phyloP scores from a whole-genome alignment of 1,140 invertebrate genomes.

The Pseudomyrmex pallidus region DNA sequence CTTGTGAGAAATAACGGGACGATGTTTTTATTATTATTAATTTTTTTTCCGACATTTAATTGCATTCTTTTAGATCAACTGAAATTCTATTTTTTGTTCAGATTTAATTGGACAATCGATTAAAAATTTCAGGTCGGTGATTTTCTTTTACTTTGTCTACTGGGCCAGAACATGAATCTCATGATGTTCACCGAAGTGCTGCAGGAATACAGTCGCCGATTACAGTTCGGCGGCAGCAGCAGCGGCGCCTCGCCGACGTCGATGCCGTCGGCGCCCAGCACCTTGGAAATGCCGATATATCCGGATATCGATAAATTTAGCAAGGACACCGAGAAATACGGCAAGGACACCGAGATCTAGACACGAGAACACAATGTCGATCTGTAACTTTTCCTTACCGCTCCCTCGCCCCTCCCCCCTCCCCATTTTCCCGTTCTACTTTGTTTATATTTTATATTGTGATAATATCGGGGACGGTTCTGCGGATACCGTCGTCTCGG shows the following conservation, averaged over 20 bases:
- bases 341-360: slow-evolving; percentile 93
- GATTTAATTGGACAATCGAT: neutral
- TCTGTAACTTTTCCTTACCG: neutral
- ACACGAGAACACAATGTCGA: neutral
- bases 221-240: slow-evolving; percentile 90
- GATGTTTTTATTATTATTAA: no score
- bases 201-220: slow-evolving; percentile 87
- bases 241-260: slow-evolving; percentile 91
- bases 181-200: slow-evolving; percentile 92
- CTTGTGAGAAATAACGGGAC: no score
- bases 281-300: slow-evolving; percentile 94
- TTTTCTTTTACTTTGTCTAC: slow-evolving; percentile 92
- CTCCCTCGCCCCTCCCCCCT: neutral
- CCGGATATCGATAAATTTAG: slow-evolving; percentile 91
- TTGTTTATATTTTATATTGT: slow-evolving; percentile 69
- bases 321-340: slow-evolving; percentile 90
- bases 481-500: slow-evolving; percentile 16
- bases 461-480: slow-evolving; percentile 75
- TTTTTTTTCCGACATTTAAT: no score
- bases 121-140: slow-evolving; percentile 89
- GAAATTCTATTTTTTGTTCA: no score
- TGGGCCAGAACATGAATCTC: slow-evolving; percentile 94
- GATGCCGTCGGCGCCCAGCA: slow-evolving; percentile 92
- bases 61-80: no score
- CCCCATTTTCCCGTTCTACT: neutral